A percentile compares a stretch with the other conserved stretches of the same genome.
phyloP scores from a whole-genome alignment of 2,113 vertebrate genomes.

The Hirundichthys speculiger region DNA sequence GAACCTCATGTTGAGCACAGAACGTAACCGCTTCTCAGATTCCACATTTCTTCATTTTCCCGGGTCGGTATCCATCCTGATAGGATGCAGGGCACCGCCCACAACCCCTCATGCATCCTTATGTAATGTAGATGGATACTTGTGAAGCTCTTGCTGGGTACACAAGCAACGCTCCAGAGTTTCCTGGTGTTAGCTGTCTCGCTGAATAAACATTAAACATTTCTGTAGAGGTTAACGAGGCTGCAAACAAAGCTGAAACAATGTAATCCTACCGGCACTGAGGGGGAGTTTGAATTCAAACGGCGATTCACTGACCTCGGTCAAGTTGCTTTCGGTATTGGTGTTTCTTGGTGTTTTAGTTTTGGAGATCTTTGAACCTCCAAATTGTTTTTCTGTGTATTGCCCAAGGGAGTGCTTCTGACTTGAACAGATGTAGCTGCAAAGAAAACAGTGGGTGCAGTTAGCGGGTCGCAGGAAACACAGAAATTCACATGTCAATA shows the following conservation, averaged over 20 bases:
- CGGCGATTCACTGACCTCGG: neutral
- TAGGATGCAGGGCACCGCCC: no score
- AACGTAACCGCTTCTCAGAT: no score
- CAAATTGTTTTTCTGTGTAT: neutral
- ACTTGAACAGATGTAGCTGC: slow-evolving; percentile 9
- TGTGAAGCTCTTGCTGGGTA: neutral
- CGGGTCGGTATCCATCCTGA: no score
- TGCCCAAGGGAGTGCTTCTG: neutral
- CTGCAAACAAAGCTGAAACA: slow-evolving; percentile 6
- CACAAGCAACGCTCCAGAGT: neutral
- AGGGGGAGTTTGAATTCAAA: slow-evolving; percentile 6
- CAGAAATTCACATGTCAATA: slow-evolving; percentile 10
- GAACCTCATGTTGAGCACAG: no score
- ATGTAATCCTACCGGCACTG: neutral
- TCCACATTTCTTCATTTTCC: no score
- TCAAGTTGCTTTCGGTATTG: slow-evolving; percentile 14
- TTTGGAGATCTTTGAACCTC: slow-evolving; percentile 1
- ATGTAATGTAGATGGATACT: neutral
- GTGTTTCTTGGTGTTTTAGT: slow-evolving; percentile 6
- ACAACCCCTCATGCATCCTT: neutral
- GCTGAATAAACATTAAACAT: slow-evolving; percentile 3
- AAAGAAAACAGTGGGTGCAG: neutral
- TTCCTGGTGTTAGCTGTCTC: neutral
- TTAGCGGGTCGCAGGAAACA: slow-evolving; percentile 3
- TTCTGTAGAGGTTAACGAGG: slow-evolving; percentile 14